Percentiles rank a stretch among this genome's conserved stretches.
Conservation (phyloP, 2,113 vertebrate genomes). For the Cygnus buccinator region DNA sequence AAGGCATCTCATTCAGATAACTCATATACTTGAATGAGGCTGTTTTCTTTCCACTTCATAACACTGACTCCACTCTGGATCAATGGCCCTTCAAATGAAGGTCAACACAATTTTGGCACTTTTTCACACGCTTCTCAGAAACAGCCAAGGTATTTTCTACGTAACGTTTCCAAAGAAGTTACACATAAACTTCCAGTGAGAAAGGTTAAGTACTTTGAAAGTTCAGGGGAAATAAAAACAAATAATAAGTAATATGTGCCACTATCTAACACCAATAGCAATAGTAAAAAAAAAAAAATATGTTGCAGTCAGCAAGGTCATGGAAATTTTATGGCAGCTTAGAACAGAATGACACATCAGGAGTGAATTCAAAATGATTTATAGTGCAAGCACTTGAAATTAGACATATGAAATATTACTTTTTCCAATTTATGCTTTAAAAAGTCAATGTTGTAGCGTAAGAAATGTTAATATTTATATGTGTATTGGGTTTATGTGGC, state of each 20-base stretch:
- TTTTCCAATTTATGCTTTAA: not conserved
- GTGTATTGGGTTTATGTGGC: too few relatives aligned
- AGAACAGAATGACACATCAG: not conserved
- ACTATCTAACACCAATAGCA: not conserved
- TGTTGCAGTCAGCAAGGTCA: not conserved
- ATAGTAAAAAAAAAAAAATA: not conserved
- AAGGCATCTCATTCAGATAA: not conserved
- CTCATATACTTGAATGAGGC: not conserved
- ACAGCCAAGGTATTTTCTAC: not conserved
- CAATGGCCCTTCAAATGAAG: not conserved
- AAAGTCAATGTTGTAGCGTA: not conserved
- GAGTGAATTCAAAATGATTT: not conserved
- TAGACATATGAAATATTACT: not conserved
- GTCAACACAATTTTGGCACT: not conserved
- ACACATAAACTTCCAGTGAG: not conserved
- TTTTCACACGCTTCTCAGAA: not conserved
- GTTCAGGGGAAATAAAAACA: not conserved
- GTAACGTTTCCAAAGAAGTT: not conserved
- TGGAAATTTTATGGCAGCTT: not conserved
- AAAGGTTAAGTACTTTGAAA: not conserved
- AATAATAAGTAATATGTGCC: not conserved
- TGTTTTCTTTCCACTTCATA: not conserved
- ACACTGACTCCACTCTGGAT: not conserved
- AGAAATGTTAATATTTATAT: not conserved
- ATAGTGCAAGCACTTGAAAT: not conserved